phyloP scores from a whole-genome alignment of 1,140 invertebrate species.

The Oreohelix idahoensis region DNA sequence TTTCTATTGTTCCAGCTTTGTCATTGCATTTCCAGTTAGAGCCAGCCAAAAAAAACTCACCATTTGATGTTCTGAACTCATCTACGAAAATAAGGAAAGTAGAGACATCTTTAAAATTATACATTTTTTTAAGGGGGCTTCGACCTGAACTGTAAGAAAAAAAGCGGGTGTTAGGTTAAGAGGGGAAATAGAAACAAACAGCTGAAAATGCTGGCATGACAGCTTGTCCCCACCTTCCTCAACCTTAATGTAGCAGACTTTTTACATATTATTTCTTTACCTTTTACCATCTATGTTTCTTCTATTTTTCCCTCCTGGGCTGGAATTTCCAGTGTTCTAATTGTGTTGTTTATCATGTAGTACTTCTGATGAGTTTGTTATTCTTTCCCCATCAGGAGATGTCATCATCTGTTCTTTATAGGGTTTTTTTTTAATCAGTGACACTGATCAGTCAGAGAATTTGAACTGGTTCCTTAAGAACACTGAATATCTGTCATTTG shows the following conservation, averaged over 20 bases:
- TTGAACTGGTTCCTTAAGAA: too few species aligned
- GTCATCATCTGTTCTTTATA: too few species aligned
- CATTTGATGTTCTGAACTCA: not conserved
- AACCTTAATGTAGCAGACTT: too few species aligned
- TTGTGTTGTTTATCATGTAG: not conserved
- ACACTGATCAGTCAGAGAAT: too few species aligned
- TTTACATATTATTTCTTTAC: not conserved
- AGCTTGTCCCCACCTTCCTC: too few species aligned
- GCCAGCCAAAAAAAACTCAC: not conserved
- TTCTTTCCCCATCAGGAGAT: not conserved
- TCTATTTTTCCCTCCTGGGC: not conserved
- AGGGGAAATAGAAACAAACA: not conserved
- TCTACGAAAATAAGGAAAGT: too few species aligned
- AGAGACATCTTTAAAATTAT: too few species aligned
- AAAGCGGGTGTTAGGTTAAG: not conserved
- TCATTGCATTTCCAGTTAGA: not conserved
- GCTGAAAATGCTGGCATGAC: too few species aligned
- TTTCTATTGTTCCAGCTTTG: not conserved
- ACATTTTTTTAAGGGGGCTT: too few species aligned
- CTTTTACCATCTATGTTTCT: not conserved
- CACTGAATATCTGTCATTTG: too few species aligned
- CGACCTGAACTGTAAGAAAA: too few species aligned
- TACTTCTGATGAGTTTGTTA: not conserved
- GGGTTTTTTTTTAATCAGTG: too few species aligned
- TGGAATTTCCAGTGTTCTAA: not conserved